Evolutionary conservation across 2,888 invertebrate genomes (phyloP).

Genomic region (Chloroclysta siterata): DNA sequence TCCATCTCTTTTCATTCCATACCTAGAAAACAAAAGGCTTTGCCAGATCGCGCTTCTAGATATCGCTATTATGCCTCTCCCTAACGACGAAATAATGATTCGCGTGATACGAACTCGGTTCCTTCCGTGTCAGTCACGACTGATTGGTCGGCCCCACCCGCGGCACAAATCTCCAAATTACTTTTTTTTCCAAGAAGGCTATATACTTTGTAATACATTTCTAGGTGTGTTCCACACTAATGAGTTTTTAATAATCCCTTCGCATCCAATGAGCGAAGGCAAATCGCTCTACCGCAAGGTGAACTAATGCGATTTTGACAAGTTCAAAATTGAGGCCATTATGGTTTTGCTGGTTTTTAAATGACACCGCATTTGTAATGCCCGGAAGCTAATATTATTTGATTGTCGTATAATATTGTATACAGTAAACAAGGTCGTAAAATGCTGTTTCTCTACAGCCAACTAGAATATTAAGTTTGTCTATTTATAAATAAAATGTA

Average conservation of each 20-base stretch:
- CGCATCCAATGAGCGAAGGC: conserved; percentile 77
- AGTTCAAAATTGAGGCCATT: conserved; percentile 82
- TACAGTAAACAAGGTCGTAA: conserved; percentile 20
- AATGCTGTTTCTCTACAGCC: conserved; percentile 33
- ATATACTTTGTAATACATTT: conserved; percentile 58
- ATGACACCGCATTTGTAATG: conserved; percentile 68
- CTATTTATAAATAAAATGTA: conserved; percentile 46
- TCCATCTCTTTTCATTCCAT: conserved; percentile 38
- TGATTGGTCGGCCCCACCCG: conserved; percentile 71
- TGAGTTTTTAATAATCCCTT: conserved; percentile 82
- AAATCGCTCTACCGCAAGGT: conserved; percentile 65
- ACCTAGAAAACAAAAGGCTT: conserved; percentile 53
- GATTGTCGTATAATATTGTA: conserved; percentile 25
- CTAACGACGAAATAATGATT: conserved; percentile 84
- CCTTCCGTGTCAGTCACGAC: conserved; percentile 82
- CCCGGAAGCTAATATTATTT: conserved; percentile 61
- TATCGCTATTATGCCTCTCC: conserved; percentile 70
- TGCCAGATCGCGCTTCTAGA: conserved; percentile 59
- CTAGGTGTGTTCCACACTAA: conserved; percentile 79
- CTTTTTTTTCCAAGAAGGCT: conserved; percentile 72
- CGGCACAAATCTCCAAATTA: conserved; percentile 77
- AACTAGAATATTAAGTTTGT: conserved; percentile 46
- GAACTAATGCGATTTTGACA: conserved; percentile 84
- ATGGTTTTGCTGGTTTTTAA: conserved; percentile 77
- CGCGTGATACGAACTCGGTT: conserved; percentile 74